phyloP scores from a whole-genome alignment of 2,888 invertebrate genomes.

The Drosophila rellima region DNA sequence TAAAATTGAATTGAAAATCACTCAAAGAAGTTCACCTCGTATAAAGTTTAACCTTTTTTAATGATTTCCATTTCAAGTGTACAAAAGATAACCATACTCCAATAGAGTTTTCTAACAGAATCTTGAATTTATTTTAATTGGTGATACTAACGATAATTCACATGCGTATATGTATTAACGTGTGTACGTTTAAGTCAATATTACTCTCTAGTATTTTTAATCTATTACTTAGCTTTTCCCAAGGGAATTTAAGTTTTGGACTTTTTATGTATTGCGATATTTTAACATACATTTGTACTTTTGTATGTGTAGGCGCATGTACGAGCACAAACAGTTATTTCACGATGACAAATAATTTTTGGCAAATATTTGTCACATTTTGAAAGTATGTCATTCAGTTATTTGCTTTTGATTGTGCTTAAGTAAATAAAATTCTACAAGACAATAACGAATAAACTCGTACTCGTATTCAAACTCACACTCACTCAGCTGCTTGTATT shows the following conservation, averaged over 20 bases:
- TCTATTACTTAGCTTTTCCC: neutral
- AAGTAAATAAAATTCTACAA: constrained; percentile 34
- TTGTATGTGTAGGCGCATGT: neutral
- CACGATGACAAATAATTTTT: constrained; percentile 38
- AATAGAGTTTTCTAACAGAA: too few relatives aligned
- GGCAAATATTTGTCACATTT: constrained; percentile 62
- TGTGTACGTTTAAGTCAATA: too few relatives aligned
- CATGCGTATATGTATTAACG: too few relatives aligned
- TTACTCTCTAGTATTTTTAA: too few relatives aligned
- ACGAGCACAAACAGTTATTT: constrained; percentile 14
- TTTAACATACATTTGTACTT: neutral
- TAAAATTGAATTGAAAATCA: too few relatives aligned
- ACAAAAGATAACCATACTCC: too few relatives aligned
- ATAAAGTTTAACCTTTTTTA: too few relatives aligned
- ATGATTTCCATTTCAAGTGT: too few relatives aligned
- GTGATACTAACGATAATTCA: too few relatives aligned
- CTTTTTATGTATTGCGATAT: neutral
- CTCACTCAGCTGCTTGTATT: neutral
- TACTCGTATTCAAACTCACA: neutral
- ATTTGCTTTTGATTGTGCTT: constrained; percentile 55
- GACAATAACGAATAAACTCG: constrained; percentile 29
- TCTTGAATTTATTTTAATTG: too few relatives aligned
- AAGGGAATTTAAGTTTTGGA: neutral
- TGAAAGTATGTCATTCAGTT: constrained; percentile 56
- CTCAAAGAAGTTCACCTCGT: too few relatives aligned